phyloP scores from a whole-genome alignment of 2,797 vertebrate genomes.

The Cottoperca gobio region DNA sequence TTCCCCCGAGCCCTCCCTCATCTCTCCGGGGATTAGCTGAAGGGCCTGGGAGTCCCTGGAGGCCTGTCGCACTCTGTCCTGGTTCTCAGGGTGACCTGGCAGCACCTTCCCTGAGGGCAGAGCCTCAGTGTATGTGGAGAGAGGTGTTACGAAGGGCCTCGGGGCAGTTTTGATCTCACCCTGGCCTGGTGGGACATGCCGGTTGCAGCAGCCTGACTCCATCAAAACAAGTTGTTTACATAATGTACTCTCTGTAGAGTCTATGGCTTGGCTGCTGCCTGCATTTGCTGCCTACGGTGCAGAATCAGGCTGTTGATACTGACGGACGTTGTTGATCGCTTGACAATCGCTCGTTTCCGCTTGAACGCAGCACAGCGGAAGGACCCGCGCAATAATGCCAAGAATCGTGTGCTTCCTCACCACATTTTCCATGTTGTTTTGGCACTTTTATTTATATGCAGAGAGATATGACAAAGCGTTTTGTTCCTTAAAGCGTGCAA shows the following conservation, averaged over 20 bases:
- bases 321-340: slow-evolving; percentile 49
- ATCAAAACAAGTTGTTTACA: slow-evolving; percentile 77
- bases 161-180: slow-evolving; percentile 63
- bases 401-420: slow-evolving; percentile 27
- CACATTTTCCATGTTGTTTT: slow-evolving; percentile 30
- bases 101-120: slow-evolving; percentile 55
- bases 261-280: slow-evolving; percentile 15
- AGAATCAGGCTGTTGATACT: slow-evolving; percentile 37
- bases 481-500: slow-evolving; percentile 2
- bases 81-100: slow-evolving; percentile 74
- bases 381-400: neutral
- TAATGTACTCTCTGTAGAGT: slow-evolving; percentile 33
- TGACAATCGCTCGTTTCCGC: slow-evolving; percentile 22
- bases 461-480: slow-evolving; percentile 1
- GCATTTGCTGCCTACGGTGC: slow-evolving; percentile 7
- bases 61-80: slow-evolving; percentile 50
- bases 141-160: slow-evolving; percentile 63
- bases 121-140: slow-evolving; percentile 25
- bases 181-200: slow-evolving; percentile 68
- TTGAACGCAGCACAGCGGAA: slow-evolving; percentile 26
- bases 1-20: slow-evolving; percentile 27
- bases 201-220: slow-evolving; percentile 40
- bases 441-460: slow-evolving; percentile 13
- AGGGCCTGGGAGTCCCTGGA: slow-evolving; percentile 55
- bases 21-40: slow-evolving; percentile 51